A percentile compares a stretch with the other conserved stretches of the same genome.
phyloP scores from a whole-genome alignment of 1,140 invertebrate genomes.

The Globodera rostochiensis region DNA sequence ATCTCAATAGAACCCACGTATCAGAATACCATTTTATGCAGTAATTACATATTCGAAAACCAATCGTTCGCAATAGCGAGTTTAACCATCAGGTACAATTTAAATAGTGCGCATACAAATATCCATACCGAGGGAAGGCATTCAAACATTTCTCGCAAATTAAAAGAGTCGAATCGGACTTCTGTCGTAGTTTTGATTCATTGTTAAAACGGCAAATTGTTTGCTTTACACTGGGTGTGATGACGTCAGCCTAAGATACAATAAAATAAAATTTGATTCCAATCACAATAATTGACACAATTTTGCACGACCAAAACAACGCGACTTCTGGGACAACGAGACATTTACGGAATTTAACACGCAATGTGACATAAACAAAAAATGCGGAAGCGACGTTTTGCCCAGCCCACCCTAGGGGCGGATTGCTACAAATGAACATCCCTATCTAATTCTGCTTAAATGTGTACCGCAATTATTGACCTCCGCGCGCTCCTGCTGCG shows the following conservation, averaged over 20 bases:
- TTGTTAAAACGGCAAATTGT: neutral
- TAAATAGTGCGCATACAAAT: neutral
- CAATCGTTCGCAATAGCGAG: no score
- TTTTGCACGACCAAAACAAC: no score
- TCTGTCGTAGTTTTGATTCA: neutral
- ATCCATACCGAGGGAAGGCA: constrained; percentile 10
- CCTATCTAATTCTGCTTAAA: neutral
- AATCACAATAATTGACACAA: no score
- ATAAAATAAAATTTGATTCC: neutral
- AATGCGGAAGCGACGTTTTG: no score
- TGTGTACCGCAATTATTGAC: constrained; percentile 1
- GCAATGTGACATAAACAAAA: no score
- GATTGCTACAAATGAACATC: neutral
- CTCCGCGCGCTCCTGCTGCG: neutral
- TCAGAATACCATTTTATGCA: no score
- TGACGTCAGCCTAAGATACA: neutral
- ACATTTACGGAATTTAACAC: no score
- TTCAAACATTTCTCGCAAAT: constrained; percentile 12
- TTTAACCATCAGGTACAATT: neutral
- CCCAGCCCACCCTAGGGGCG: no score
- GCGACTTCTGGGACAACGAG: no score
- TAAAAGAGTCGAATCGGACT: neutral
- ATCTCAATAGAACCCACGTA: no score
- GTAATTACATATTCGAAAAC: no score
- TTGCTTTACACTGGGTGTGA: neutral